phyloP scores from a whole-genome alignment of 2,113 vertebrate species.

The Aplodontia rufa region DNA sequence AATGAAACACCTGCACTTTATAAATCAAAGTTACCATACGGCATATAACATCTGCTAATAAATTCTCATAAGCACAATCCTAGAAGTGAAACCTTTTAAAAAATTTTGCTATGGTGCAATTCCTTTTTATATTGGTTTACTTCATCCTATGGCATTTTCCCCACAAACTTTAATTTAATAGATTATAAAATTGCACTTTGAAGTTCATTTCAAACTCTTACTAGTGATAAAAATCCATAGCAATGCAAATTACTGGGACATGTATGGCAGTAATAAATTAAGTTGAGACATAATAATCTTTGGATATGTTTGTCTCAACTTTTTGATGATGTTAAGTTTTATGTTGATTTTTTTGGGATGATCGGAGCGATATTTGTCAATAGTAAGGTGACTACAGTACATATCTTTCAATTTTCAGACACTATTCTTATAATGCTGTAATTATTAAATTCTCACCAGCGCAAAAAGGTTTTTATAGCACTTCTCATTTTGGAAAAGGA shows the following conservation, averaged over 20 bases:
- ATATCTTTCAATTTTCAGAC: neutral
- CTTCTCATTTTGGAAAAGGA: neutral
- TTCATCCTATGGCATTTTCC: neutral
- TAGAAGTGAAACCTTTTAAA: slow-evolving; percentile 40
- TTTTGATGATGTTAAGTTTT: neutral
- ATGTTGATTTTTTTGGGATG: neutral
- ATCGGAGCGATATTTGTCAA: neutral
- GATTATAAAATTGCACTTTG: slow-evolving; percentile 42
- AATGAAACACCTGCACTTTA: slow-evolving; percentile 74
- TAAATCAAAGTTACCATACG: slow-evolving; percentile 72
- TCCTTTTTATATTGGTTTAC: slow-evolving; percentile 32
- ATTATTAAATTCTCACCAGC: neutral
- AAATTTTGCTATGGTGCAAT: slow-evolving; percentile 3
- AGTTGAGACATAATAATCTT: neutral
- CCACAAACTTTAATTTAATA: slow-evolving; percentile 32
- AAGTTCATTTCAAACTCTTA: slow-evolving; percentile 44
- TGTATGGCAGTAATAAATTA: neutral
- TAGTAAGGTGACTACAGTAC: neutral
- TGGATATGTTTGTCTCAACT: neutral
- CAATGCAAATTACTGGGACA: neutral
- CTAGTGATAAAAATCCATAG: neutral
- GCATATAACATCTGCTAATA: slow-evolving; percentile 64
- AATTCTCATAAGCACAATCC: slow-evolving; percentile 52
- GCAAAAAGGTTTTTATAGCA: neutral
- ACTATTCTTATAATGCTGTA: neutral